phyloP scores from a whole-genome alignment of 2,888 invertebrate species.

The Lamproptera curius region DNA sequence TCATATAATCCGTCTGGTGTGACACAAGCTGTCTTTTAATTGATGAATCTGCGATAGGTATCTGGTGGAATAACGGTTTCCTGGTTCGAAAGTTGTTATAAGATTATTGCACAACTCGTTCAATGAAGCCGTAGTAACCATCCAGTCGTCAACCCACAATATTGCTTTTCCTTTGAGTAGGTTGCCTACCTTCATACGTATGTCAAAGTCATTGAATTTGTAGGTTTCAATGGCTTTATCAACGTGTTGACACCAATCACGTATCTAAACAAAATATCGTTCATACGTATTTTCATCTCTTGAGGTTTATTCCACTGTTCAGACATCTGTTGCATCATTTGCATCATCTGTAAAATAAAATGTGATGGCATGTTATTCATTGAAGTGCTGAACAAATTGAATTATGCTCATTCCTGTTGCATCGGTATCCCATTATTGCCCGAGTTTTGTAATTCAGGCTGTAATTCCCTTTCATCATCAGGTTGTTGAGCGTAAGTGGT shows the following conservation, averaged over 20 bases:
- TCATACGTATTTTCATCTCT: slow-evolving; percentile 26
- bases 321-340: slow-evolving; percentile 31
- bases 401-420: background rate
- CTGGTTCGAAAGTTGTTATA: slow-evolving; percentile 30
- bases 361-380: slow-evolving; percentile 22
- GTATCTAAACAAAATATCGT: slow-evolving; percentile 29
- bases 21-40: background rate
- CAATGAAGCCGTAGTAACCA: slow-evolving; percentile 31
- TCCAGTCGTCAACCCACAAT: slow-evolving; percentile 33
- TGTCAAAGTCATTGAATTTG: slow-evolving; percentile 7
- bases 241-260: too few species aligned
- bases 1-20: background rate
- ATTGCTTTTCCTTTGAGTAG: slow-evolving; percentile 33
- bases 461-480: background rate
- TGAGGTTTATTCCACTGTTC: slow-evolving; percentile 24
- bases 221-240: slow-evolving; percentile 25
- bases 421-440: background rate
- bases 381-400: slow-evolving; percentile 5
- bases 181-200: slow-evolving; percentile 31
- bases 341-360: slow-evolving; percentile 29
- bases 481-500: background rate
- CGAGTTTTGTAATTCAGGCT: background rate
- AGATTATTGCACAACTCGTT: slow-evolving; percentile 25
- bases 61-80: slow-evolving; percentile 34
- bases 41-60: background rate